These are phyloP conservation scores for Leptinotarsa defecta DNA, from an alignment of 1,140 invertebrate species.

Conservation along the genomic window DNA sequence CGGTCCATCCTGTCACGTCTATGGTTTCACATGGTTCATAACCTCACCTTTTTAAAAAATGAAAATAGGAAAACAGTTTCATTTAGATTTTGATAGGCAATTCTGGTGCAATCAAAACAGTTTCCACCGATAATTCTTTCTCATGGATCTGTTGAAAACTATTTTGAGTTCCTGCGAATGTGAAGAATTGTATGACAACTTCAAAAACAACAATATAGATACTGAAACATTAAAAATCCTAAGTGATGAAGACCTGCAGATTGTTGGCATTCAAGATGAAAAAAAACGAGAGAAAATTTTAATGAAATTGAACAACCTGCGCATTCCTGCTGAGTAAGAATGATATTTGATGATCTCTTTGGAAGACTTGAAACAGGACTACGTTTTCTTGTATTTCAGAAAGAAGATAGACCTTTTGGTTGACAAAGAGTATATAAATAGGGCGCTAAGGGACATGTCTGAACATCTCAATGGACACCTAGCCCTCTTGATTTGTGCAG, in stretches of 20 bases:
- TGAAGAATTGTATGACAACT: conserved; percentile 35
- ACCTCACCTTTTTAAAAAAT: too few species aligned
- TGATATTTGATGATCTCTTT: not conserved
- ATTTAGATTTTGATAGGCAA: too few species aligned
- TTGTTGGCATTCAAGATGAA: conserved; percentile 36
- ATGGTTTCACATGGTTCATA: too few species aligned
- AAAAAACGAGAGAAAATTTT: conserved; percentile 29
- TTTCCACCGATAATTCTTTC: too few species aligned
- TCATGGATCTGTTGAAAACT: conserved; percentile 40
- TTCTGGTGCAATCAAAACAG: too few species aligned
- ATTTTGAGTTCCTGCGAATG: conserved; percentile 33
- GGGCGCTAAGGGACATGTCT: conserved; percentile 24
- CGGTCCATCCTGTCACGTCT: too few species aligned
- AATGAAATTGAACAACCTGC: conserved; percentile 30
- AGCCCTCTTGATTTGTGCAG: conserved; percentile 32
- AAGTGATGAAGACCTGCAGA: conserved; percentile 38
- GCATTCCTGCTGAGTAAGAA: conserved; percentile 36
- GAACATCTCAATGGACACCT: conserved; percentile 35
- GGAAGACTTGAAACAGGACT: not conserved
- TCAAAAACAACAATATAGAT: conserved; percentile 35
- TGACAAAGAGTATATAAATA: conserved; percentile 26
- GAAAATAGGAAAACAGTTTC: too few species aligned
- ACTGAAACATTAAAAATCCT: conserved; percentile 32
- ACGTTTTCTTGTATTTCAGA: conserved; percentile 18
- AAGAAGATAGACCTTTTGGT: conserved; percentile 27